A percentile compares a stretch with the other conserved stretches of the same genome.
These are phyloP conservation scores for Pteropus alecto DNA, from an alignment of 2,113 vertebrate genomes.

Conservation along the genomic window DNA sequence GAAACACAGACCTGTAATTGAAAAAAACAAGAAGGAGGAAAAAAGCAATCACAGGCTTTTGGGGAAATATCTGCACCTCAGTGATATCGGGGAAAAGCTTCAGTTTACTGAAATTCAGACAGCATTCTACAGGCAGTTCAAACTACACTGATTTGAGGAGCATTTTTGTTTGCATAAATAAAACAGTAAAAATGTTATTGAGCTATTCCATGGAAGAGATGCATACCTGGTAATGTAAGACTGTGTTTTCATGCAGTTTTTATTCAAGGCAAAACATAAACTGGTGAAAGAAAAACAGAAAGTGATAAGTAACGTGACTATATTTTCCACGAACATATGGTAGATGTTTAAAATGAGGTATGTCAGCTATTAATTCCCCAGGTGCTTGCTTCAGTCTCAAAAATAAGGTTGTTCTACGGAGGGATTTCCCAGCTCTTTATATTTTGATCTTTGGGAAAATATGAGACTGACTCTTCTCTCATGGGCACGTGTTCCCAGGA, in stretches of 20 bases:
- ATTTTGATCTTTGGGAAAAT: conserved; percentile 59
- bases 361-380: conserved; percentile 72
- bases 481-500: neutral
- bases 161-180: conserved; percentile 68
- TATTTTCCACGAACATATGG: conserved; percentile 66
- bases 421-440: conserved; percentile 50
- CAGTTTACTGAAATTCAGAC: conserved; percentile 8
- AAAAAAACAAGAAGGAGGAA: neutral
- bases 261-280: conserved; percentile 74
- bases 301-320: conserved; percentile 56
- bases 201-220: conserved; percentile 37
- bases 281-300: conserved; percentile 65
- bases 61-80: neutral
- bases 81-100: neutral
- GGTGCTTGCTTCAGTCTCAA: conserved; percentile 61
- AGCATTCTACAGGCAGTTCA: neutral
- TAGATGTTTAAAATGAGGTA: conserved; percentile 67
- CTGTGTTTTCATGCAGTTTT: conserved; percentile 63
- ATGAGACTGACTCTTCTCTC: conserved; percentile 7
- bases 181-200: conserved; percentile 60
- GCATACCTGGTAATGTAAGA: conserved; percentile 45
- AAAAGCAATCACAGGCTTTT: neutral
- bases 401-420: conserved; percentile 38
- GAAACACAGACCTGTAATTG: neutral
- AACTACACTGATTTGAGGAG: conserved; percentile 20